These are phyloP conservation scores for Andricus curvator DNA, from an alignment of 2,888 invertebrate genomes.

Conservation along the genomic window DNA sequence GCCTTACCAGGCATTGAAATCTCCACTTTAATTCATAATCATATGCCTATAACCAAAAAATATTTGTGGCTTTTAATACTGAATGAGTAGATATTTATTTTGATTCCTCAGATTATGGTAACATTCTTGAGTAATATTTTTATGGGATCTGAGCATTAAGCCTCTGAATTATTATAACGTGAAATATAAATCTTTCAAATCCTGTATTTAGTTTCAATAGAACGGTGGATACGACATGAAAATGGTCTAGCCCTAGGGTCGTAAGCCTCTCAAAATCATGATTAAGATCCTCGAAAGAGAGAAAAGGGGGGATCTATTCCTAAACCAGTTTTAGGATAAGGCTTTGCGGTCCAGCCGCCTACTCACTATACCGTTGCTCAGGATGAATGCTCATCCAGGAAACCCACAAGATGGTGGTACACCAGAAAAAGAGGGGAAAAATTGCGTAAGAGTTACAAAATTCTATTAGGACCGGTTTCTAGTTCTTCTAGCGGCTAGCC, in stretches of 20 bases:
- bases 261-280: conserved; percentile 15
- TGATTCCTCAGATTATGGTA: background rate
- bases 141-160: background rate
- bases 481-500: background rate
- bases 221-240: background rate
- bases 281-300: conserved; percentile 12
- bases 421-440: conserved; percentile 43
- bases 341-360: conserved; percentile 63
- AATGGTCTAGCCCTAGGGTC: conserved; percentile 20
- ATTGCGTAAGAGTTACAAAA: conserved; percentile 32
- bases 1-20: conserved; percentile 35
- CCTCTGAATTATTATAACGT: background rate
- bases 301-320: conserved; percentile 55
- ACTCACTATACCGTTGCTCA: conserved; percentile 76
- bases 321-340: conserved; percentile 75
- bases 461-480: conserved; percentile 3
- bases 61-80: background rate
- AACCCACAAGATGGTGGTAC: conserved; percentile 51
- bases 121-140: conserved; percentile 6
- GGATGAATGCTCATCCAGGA: conserved; percentile 55
- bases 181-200: conserved; percentile 23
- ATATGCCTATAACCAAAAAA: background rate
- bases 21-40: conserved; percentile 10
- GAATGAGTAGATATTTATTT: background rate
- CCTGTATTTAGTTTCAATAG: background rate